These are phyloP conservation scores for Caiman crocodilus DNA, from an alignment of 2,797 vertebrate species.

Conservation along the genomic window DNA sequence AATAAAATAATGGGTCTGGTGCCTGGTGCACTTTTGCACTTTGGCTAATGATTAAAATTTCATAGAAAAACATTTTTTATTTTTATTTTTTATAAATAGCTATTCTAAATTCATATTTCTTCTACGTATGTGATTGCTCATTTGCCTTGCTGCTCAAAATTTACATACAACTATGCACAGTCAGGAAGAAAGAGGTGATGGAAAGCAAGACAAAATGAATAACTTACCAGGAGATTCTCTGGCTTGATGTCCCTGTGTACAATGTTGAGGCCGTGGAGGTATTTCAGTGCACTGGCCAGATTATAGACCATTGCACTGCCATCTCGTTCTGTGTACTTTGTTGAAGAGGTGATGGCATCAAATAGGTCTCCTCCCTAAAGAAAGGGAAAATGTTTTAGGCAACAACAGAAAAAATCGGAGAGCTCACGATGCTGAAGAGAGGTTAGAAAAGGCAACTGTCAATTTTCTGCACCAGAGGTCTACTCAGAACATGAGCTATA, in stretches of 20 bases:
- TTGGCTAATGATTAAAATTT: background rate
- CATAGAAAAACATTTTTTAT: conserved; percentile 4
- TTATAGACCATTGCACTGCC: conserved; percentile 96
- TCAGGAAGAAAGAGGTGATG: conserved; percentile 10
- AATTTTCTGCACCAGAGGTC: background rate
- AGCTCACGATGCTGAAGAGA: background rate
- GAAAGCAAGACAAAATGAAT: conserved; percentile 5
- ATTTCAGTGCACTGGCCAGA: conserved; percentile 92
- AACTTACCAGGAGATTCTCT: conserved; percentile 93
- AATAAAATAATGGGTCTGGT: conserved; percentile 19
- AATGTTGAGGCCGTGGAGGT: conserved; percentile 93
- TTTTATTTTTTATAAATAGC: conserved; percentile 4
- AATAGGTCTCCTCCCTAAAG: conserved; percentile 95
- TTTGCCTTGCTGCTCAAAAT: conserved; percentile 34
- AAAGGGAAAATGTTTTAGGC: background rate
- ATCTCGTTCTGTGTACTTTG: conserved; percentile 95
- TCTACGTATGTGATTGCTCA: background rate
- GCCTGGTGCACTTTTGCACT: conserved; percentile 7
- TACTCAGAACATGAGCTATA: background rate
- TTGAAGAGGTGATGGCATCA: conserved; percentile 96
- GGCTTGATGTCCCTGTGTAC: conserved; percentile 99
- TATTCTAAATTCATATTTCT: conserved; percentile 42
- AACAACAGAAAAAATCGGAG: background rate
- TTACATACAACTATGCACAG: conserved; percentile 19
- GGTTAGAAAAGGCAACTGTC: rapidly evolving